A percentile compares a stretch with the other conserved stretches of the same genome.
These are phyloP conservation scores for Zosterops borbonicus DNA, from an alignment of 2,113 vertebrate species.

Conservation along the genomic window DNA sequence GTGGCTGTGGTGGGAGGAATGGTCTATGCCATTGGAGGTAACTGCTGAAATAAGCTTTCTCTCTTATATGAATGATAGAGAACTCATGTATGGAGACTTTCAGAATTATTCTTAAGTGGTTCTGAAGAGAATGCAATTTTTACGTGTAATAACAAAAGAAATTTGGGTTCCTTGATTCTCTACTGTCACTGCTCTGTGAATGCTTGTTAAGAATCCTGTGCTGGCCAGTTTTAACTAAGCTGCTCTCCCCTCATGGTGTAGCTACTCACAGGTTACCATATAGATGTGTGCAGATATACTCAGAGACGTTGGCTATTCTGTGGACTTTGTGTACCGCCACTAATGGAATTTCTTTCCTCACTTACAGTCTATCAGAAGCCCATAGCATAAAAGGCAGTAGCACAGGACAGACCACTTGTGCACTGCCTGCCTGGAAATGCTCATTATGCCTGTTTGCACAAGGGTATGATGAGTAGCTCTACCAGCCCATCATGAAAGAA, in stretches of 20 bases:
- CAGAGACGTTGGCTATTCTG: not conserved
- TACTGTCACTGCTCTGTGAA: not conserved
- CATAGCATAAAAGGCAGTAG: not conserved
- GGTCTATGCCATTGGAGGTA: slow-evolving; percentile 98
- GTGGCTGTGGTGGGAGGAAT: slow-evolving; percentile 91
- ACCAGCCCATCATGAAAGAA: not conserved
- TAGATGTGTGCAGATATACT: not conserved
- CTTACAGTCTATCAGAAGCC: not conserved
- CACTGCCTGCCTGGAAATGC: not conserved
- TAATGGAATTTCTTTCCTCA: not conserved
- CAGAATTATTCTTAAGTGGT: not conserved
- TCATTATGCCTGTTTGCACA: not conserved
- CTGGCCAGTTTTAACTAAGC: not conserved
- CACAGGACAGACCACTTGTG: not conserved
- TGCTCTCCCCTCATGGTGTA: not conserved
- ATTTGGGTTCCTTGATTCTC: not conserved
- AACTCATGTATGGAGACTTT: not conserved
- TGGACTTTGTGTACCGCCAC: not conserved
- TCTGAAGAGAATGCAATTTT: not conserved
- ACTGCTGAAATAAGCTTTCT: not conserved
- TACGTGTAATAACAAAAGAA: not conserved
- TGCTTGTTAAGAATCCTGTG: not conserved
- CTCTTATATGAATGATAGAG: not conserved
- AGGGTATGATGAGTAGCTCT: slow-evolving; percentile 4
- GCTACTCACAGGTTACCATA: not conserved